These are phyloP conservation scores for Caradrina clavipalpis DNA, from an alignment of 2,888 invertebrate species.

Conservation along the genomic window DNA sequence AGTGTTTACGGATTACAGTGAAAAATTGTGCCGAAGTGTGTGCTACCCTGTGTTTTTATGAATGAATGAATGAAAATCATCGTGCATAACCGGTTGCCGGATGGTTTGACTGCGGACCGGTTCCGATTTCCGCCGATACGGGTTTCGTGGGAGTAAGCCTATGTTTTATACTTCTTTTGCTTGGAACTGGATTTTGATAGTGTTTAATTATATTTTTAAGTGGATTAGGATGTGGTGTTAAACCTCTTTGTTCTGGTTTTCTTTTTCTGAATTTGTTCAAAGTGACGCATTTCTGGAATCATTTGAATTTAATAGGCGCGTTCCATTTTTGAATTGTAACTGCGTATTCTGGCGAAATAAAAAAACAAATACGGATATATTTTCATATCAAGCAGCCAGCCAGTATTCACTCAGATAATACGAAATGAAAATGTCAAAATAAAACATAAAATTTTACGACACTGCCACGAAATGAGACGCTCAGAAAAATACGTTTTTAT, in stretches of 20 bases:
- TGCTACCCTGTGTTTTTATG: constrained; percentile 73
- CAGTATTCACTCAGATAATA: neutral
- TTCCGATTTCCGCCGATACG: constrained; percentile 78
- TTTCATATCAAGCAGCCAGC: neutral
- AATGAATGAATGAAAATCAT: constrained; percentile 71
- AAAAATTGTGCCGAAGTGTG: constrained; percentile 71
- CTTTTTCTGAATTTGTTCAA: neutral
- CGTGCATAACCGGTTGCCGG: constrained; percentile 73
- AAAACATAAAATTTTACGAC: neutral
- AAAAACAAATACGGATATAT: constrained; percentile 10
- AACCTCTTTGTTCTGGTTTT: constrained; percentile 17
- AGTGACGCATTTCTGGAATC: neutral
- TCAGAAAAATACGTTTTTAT: neutral
- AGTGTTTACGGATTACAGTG: constrained; percentile 80
- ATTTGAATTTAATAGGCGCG: constrained; percentile 18
- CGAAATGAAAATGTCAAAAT: constrained; percentile 19
- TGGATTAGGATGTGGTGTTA: constrained; percentile 45
- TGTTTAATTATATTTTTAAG: constrained; percentile 62
- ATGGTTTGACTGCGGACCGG: constrained; percentile 76
- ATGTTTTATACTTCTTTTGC: constrained; percentile 66
- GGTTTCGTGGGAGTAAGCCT: constrained; percentile 78
- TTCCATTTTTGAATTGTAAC: constrained; percentile 23
- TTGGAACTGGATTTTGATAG: constrained; percentile 66
- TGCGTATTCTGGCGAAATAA: neutral
- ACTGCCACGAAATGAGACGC: neutral